Conservation (phyloP, 2,888 invertebrate species). For the Drosophila paramelanica region DNA sequence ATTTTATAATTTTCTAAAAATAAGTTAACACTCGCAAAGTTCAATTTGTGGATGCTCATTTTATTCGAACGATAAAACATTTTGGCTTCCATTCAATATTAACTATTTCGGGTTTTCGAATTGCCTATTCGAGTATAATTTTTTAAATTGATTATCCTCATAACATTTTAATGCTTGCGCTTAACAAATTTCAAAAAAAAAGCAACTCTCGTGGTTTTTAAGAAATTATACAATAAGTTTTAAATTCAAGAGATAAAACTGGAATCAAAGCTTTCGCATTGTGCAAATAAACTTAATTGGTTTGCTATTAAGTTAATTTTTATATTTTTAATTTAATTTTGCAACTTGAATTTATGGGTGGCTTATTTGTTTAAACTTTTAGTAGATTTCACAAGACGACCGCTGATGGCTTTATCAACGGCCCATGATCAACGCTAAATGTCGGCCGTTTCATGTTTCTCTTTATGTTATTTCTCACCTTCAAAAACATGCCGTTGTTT, state of each 20-base stretch:
- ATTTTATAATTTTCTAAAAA: background rate
- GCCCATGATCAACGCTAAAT: conserved; percentile 56
- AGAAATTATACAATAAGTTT: background rate
- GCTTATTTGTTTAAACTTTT: conserved; percentile 55
- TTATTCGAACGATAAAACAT: no score
- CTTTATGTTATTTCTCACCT: conserved; percentile 50
- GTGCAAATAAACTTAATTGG: conserved; percentile 60
- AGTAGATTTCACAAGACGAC: conserved; percentile 37
- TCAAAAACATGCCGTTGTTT: conserved; percentile 19
- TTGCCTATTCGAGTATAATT: background rate
- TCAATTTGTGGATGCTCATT: no score
- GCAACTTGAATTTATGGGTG: conserved; percentile 57
- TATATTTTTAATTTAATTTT: conserved; percentile 60
- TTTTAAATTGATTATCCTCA: background rate
- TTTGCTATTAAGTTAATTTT: conserved; percentile 53
- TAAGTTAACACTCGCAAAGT: no score
- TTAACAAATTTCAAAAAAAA: conserved; percentile 13
- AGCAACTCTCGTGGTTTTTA: conserved; percentile 1
- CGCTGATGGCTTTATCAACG: conserved; percentile 69
- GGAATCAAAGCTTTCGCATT: conserved; percentile 50
- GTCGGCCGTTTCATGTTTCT: conserved; percentile 33
- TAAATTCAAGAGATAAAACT: conserved; percentile 2
- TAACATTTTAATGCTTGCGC: conserved; percentile 3
- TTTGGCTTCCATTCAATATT: no score
- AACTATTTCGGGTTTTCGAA: background rate